Percentiles rank a stretch among this genome's conserved stretches.
Evolutionary conservation across 2,797 vertebrate species (phyloP).

Genomic region (Paguma larvata): DNA sequence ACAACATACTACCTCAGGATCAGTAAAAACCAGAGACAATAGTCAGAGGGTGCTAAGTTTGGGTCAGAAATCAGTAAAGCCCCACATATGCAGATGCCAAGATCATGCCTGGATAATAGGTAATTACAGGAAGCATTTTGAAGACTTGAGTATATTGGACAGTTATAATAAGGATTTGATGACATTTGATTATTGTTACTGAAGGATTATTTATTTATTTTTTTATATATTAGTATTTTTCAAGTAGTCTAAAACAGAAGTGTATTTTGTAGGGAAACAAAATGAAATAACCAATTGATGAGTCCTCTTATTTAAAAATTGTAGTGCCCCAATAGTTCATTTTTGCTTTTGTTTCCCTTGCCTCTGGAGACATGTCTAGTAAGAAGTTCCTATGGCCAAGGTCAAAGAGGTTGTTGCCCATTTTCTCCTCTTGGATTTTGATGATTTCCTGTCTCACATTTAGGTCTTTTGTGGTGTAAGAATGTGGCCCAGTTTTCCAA

Average conservation of each 20-base stretch:
- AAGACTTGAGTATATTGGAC: background rate
- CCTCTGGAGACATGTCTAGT: too few relatives aligned
- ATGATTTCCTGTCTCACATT: too few relatives aligned
- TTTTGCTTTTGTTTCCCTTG: too few relatives aligned
- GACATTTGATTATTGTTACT: background rate
- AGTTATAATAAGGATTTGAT: background rate
- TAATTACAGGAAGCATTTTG: background rate
- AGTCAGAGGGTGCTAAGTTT: background rate
- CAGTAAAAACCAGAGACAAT: background rate
- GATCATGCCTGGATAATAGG: background rate
- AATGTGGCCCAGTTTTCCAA: too few relatives aligned
- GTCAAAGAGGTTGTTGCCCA: too few relatives aligned
- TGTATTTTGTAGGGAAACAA: background rate
- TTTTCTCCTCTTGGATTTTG: too few relatives aligned
- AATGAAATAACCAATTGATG: background rate
- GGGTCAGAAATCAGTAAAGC: background rate
- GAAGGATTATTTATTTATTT: background rate
- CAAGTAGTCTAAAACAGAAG: constrained; percentile 25
- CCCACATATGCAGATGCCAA: background rate
- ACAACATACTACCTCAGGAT: background rate
- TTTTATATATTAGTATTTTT: background rate
- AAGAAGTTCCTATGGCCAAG: too few relatives aligned
- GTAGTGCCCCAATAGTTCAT: background rate
- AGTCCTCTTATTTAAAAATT: background rate
- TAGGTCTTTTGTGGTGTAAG: too few relatives aligned